Evolutionary conservation across 2,888 invertebrate species (phyloP).

Genomic region (Sussaba pulchella): DNA sequence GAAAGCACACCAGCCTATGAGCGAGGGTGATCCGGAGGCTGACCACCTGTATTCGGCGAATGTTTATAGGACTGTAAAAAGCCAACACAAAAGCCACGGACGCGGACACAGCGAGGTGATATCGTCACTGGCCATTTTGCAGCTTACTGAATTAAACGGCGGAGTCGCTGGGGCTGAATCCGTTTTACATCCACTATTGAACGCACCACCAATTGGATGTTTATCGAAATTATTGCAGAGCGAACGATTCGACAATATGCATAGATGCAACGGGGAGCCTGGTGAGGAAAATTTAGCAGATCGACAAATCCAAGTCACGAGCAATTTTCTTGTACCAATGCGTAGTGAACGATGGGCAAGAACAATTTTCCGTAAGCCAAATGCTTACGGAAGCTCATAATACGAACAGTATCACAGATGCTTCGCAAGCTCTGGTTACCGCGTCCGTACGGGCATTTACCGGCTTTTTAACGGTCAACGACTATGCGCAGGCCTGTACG

Average conservation of each 20-base stretch:
- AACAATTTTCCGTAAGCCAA: slow-evolving; percentile 1
- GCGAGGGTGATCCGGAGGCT: slow-evolving; percentile 58
- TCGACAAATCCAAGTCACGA: slow-evolving; percentile 37
- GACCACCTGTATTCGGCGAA: slow-evolving; percentile 45
- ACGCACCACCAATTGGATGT: slow-evolving; percentile 19
- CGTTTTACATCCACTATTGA: slow-evolving; percentile 8
- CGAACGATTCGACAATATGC: slow-evolving; percentile 12
- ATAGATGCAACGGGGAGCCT: slow-evolving; percentile 63
- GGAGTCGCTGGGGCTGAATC: slow-evolving; percentile 37
- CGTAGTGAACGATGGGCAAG: slow-evolving; percentile 49
- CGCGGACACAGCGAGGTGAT: slow-evolving; percentile 35
- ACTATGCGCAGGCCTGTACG: slow-evolving; percentile 8
- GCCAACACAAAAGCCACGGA: slow-evolving; percentile 19
- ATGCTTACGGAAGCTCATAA: slow-evolving; percentile 15
- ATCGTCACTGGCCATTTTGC: slow-evolving; percentile 33
- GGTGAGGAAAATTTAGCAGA: slow-evolving; percentile 40
- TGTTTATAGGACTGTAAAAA: slow-evolving; percentile 51
- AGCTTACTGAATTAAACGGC: slow-evolving; percentile 7
- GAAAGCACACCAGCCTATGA: slow-evolving; percentile 59
- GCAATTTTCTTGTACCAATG: slow-evolving; percentile 64
- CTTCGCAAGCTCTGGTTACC: slow-evolving; percentile 2
- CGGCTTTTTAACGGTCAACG: slow-evolving; percentile 4
- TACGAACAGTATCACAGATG: neutral
- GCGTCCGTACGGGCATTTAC: slow-evolving; percentile 11
- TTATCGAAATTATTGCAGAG: slow-evolving; percentile 10